Evolutionary conservation across 1,140 invertebrate genomes (phyloP).

Genomic region (Tetragnatha versicolor): DNA sequence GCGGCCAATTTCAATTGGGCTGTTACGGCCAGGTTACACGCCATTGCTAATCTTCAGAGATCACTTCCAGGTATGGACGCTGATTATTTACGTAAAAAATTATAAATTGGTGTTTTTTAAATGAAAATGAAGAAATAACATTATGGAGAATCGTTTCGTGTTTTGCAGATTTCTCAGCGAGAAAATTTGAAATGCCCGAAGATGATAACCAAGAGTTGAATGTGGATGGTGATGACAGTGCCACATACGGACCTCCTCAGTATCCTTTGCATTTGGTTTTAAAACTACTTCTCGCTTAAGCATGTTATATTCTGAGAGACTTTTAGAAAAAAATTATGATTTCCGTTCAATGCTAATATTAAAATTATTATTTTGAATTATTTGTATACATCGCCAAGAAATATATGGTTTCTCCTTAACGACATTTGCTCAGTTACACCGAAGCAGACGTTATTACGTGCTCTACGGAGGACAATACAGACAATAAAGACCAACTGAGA

Average conservation of each 20-base stretch:
- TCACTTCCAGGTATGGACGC: slow-evolving; percentile 13
- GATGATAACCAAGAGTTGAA: slow-evolving; percentile 85
- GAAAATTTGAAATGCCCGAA: slow-evolving; percentile 59
- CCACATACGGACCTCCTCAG: slow-evolving; percentile 82
- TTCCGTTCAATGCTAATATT: too few species aligned
- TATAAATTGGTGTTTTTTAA: neutral
- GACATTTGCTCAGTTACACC: slow-evolving; percentile 23
- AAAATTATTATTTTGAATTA: too few species aligned
- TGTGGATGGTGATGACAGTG: slow-evolving; percentile 77
- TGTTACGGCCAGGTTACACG: slow-evolving; percentile 27
- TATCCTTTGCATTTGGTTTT: slow-evolving; percentile 64
- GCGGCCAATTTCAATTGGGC: slow-evolving; percentile 46
- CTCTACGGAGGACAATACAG: slow-evolving; percentile 43
- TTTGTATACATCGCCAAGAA: too few species aligned
- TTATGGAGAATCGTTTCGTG: neutral
- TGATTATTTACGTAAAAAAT: neutral
- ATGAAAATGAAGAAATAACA: neutral
- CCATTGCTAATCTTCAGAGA: slow-evolving; percentile 22
- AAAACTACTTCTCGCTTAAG: too few species aligned
- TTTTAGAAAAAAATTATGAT: too few species aligned
- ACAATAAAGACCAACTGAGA: slow-evolving; percentile 46
- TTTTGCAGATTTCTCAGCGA: slow-evolving; percentile 7
- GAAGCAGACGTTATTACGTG: slow-evolving; percentile 52
- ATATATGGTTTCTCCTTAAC: neutral
- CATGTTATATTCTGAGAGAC: too few species aligned